A percentile compares a stretch with the other conserved stretches of the same genome.
Evolutionary conservation across 2,888 invertebrate genomes (phyloP).

Genomic region (Magallana nippona): DNA sequence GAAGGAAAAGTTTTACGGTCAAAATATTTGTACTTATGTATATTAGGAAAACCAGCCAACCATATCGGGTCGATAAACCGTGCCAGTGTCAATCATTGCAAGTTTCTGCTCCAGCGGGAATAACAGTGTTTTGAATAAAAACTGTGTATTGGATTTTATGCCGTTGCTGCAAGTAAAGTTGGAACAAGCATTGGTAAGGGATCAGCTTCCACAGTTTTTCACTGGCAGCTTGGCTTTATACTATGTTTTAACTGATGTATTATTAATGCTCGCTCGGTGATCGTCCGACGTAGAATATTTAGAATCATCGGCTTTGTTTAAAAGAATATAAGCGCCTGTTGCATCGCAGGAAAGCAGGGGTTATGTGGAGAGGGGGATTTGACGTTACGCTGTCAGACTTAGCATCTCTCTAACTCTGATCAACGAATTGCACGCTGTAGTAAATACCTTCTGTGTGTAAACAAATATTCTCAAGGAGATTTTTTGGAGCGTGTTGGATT

Average conservation of each 20-base stretch:
- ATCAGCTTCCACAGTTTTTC: background rate
- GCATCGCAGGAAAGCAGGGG: background rate
- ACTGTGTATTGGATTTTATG: constrained; percentile 32
- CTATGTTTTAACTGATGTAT: constrained; percentile 22
- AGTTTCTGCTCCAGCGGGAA: constrained; percentile 36
- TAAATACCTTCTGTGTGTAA: background rate
- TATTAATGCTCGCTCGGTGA: background rate
- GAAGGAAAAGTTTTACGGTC: background rate
- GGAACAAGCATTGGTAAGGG: background rate
- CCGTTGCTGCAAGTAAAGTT: constrained; percentile 19
- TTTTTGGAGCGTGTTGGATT: background rate
- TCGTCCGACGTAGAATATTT: constrained; percentile 19
- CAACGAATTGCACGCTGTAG: background rate
- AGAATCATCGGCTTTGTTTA: constrained; percentile 23
- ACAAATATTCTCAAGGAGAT: background rate
- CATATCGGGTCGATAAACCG: constrained; percentile 45
- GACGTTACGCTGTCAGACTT: background rate
- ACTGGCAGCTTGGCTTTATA: background rate
- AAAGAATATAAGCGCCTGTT: constrained; percentile 16
- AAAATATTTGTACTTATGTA: constrained; percentile 20
- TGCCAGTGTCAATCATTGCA: constrained; percentile 40
- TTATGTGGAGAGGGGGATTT: constrained; percentile 9
- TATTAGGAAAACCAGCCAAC: constrained; percentile 51
- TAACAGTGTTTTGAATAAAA: constrained; percentile 23
- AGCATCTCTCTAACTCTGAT: background rate